Base-by-base conservation (phyloP, 2,888 invertebrate species). In the Unio delphinus region DNA sequence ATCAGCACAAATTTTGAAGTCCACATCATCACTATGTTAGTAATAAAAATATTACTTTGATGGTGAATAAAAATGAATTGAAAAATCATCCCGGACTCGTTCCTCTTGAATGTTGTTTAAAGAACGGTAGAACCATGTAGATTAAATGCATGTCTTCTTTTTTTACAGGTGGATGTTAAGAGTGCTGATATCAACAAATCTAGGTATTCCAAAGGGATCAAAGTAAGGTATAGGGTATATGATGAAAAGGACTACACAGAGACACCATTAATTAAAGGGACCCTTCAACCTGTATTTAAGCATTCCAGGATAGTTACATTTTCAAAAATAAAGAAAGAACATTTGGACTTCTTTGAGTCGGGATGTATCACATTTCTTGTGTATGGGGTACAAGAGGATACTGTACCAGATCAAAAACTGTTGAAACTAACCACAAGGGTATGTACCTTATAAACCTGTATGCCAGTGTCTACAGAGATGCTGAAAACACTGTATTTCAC, bases 371-470 rank as follows among this genome's bases (percentile, higher is more conserved):
- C 89, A 18, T 89, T 90, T 76, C 73, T 83, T 64, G 80, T 90
- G 5, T 89, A 88, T 73, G 90, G 87, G 1, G 80, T 82, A n/a
- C 90, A 90, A 72, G 89, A 89, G 64, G 90, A 90, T 67, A 73
- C 80, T 0, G 68, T 76, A 15, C 80, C 83, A 17, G 86, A 89
- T 69, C 77, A 83, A 18, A 88, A 87, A 69, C 83, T 89, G 7
- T 67, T 82, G 55, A 89, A 89, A 68, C 82, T 89, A 67, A 86
- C 89, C 28, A 90, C 90, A 11, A 86, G 84, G 84, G 89, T 89
- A 79, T 64, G 81, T 70, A 56, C 45, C 45, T 45, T 45, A 45
- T 45, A 11, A 45, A 45, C 3, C 15, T 45, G 45, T 11, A 15
- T 45, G 3, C 15, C 2, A 45, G 45, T 45, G 45, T 11, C 45